These are phyloP conservation scores for Enteromius thamalakanensis DNA, from an alignment of 2,797 vertebrate genomes.

Conservation along the genomic window DNA sequence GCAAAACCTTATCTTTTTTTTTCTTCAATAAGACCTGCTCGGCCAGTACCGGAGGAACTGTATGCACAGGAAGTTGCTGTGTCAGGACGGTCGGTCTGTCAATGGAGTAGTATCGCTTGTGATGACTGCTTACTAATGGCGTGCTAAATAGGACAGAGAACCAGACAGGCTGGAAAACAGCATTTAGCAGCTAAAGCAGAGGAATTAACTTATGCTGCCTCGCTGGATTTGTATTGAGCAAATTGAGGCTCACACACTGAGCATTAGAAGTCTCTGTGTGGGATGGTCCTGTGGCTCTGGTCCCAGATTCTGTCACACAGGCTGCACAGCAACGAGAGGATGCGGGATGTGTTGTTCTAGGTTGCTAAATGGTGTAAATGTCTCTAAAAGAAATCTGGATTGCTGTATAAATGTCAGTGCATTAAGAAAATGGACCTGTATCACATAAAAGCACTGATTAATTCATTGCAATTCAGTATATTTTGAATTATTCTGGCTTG, in stretches of 20 bases:
- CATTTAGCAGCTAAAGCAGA: slow-evolving; percentile 42
- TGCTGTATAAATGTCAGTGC: slow-evolving; percentile 9
- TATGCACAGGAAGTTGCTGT: neutral
- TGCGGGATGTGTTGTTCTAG: slow-evolving; percentile 18
- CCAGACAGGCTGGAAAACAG: slow-evolving; percentile 14
- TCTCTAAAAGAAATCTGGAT: slow-evolving; percentile 23
- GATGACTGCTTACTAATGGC: slow-evolving; percentile 33
- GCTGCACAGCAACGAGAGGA: slow-evolving; percentile 29
- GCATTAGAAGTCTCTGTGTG: slow-evolving; percentile 10
- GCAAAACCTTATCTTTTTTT: neutral
- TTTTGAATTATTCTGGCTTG: neutral
- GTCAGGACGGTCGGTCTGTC: slow-evolving; percentile 1
- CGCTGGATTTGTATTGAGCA: slow-evolving; percentile 43
- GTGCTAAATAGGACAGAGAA: slow-evolving; percentile 40
- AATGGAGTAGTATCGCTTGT: slow-evolving; percentile 19
- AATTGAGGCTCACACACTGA: slow-evolving; percentile 11
- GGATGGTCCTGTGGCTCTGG: slow-evolving; percentile 44
- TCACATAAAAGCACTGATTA: slow-evolving; percentile 14
- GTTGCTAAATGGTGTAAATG: slow-evolving; percentile 15
- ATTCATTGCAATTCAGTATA: neutral
- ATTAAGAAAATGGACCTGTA: slow-evolving; percentile 6
- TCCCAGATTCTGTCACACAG: slow-evolving; percentile 50
- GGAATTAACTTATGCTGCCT: slow-evolving; percentile 42
- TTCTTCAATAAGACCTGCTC: neutral
- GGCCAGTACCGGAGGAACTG: neutral